Evolutionary conservation across 2,113 vertebrate species (phyloP).

Genomic region (Gymnobelideus leadbeateri): DNA sequence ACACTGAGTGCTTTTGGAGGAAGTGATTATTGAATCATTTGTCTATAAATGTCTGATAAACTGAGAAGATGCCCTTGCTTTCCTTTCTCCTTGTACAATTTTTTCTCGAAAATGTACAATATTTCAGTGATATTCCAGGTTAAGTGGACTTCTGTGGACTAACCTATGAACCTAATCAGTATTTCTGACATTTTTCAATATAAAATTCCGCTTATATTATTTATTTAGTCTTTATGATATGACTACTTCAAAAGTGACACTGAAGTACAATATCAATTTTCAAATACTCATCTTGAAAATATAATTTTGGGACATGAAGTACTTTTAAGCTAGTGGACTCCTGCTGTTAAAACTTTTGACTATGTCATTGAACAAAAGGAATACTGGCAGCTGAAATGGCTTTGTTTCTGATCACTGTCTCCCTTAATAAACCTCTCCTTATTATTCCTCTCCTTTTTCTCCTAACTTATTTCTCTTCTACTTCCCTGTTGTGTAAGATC

Average conservation of each 20-base stretch:
- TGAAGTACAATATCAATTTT: background rate
- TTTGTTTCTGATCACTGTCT: background rate
- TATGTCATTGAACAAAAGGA: background rate
- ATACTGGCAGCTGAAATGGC: background rate
- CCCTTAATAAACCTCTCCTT: background rate
- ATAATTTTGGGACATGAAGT: background rate
- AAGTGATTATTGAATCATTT: background rate
- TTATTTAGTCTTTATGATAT: background rate
- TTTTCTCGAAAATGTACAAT: slow-evolving; percentile 1
- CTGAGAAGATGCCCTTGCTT: background rate
- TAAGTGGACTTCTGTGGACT: background rate
- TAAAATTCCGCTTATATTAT: background rate
- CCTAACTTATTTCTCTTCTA: background rate
- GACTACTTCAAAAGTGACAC: background rate
- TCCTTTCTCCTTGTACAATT: slow-evolving; percentile 6
- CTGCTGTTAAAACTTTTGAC: background rate
- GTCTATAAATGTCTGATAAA: slow-evolving; percentile 26
- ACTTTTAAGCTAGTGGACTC: background rate
- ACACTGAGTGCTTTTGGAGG: background rate
- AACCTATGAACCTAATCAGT: background rate
- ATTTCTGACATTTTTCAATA: background rate
- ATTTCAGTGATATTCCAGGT: background rate
- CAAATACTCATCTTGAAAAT: background rate
- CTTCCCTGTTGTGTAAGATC: background rate
- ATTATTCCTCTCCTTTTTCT: background rate